Conservation (phyloP, 2,888 invertebrate species). For the Byasa hedistus region DNA sequence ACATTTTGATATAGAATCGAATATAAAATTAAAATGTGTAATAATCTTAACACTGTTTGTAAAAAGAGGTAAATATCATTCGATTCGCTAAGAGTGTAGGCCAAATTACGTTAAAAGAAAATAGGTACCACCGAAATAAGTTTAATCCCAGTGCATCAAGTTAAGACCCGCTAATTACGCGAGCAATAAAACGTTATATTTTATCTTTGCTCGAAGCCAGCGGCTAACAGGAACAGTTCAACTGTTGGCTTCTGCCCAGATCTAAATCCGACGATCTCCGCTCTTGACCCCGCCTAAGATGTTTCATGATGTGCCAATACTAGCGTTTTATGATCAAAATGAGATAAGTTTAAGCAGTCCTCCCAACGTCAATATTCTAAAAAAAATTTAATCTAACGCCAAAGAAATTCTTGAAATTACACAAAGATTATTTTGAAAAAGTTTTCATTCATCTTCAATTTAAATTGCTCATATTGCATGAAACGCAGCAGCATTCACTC, state of each 20-base stretch:
- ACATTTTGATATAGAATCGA: neutral
- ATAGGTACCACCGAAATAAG: slow-evolving; percentile 20
- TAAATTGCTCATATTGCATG: slow-evolving; percentile 39
- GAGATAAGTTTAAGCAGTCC: slow-evolving; percentile 24
- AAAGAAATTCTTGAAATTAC: slow-evolving; percentile 11
- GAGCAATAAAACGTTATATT: slow-evolving; percentile 36
- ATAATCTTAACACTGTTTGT: neutral
- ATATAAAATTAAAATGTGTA: neutral
- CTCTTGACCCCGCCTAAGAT: slow-evolving; percentile 70
- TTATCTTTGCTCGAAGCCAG: slow-evolving; percentile 25
- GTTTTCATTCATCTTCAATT: slow-evolving; percentile 15
- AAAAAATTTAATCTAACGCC: slow-evolving; percentile 4
- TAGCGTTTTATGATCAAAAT: slow-evolving; percentile 39
- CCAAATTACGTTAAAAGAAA: slow-evolving; percentile 17
- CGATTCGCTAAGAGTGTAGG: neutral
- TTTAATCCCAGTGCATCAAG: slow-evolving; percentile 20
- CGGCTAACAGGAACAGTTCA: slow-evolving; percentile 46
- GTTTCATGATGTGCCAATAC: slow-evolving; percentile 49
- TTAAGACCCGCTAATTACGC: slow-evolving; percentile 30
- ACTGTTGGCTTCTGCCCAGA: slow-evolving; percentile 65
- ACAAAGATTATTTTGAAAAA: slow-evolving; percentile 22
- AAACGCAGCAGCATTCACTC: slow-evolving; percentile 33
- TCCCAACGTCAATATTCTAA: slow-evolving; percentile 7
- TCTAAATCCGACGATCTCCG: slow-evolving; percentile 64
- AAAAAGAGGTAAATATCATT: neutral